These are phyloP conservation scores for Phoenicopterus ruber DNA, from an alignment of 2,113 vertebrate genomes.

Conservation along the genomic window DNA sequence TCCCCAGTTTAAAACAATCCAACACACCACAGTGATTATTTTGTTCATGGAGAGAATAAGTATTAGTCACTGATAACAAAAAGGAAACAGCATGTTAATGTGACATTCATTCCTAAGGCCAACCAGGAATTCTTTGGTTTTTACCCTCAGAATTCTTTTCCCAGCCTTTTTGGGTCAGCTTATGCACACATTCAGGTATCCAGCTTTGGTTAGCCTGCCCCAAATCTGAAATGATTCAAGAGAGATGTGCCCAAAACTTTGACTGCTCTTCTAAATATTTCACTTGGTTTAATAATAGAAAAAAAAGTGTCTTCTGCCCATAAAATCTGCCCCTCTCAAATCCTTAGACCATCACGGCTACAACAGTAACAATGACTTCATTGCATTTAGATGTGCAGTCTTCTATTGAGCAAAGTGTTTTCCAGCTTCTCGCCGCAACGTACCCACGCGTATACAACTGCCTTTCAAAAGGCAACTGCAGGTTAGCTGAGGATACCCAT, in stretches of 20 bases:
- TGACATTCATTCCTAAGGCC: neutral
- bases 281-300: neutral
- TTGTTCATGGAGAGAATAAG: neutral
- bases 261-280: neutral
- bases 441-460: neutral
- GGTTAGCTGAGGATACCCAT: neutral
- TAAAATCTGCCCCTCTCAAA: neutral
- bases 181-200: neutral
- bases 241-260: neutral
- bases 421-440: neutral
- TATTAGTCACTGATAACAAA: neutral
- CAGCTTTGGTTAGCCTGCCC: neutral
- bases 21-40: neutral
- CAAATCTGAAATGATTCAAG: neutral
- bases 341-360: neutral
- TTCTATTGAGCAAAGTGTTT: neutral
- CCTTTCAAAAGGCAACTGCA: neutral
- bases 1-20: neutral
- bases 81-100: neutral
- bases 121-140: neutral
- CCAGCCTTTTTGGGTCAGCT: neutral
- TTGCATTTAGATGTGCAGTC: neutral
- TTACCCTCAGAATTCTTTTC: neutral
- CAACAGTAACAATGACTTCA: neutral
- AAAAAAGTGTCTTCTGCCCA: neutral